Evolutionary conservation across 2,113 vertebrate genomes (phyloP), one percentile per base, ranked within the genome.

Genomic region (Tragulus kanchil): DNA sequence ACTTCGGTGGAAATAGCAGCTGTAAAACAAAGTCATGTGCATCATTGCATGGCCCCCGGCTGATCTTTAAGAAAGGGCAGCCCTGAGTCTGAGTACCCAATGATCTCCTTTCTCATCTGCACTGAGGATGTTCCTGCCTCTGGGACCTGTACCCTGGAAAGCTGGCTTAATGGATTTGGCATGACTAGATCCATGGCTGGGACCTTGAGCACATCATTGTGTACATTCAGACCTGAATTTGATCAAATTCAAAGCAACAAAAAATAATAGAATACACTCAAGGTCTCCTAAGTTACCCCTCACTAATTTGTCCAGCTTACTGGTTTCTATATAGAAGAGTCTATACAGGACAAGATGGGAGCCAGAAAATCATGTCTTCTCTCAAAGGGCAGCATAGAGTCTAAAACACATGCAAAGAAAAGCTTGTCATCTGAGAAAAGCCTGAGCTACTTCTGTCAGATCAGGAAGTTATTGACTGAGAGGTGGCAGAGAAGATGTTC

Each of bases 1-100:
- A 6, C 36, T n/a, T 31, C 78, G 90, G 54, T 56, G 69, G 71
- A 98, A 97, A 88, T 42, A 67, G 52, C 28, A 65, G n/a, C 62
- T 50, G 16, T 62, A 67, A 94, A 61, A 31, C 67, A 36, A 92
- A 93, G 59, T 19, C 45, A 45, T 3, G 4, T 36, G 26, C 26
- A 77, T 92, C 75, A 42, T 62, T 59, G 23, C 90, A 54, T 1
- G 8, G 15, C 36, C 48, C 13, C 26, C 31, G 48, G 26, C 52
- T 78, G 42, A 85, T 64, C 69, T 52, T 52, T 65, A 75, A 79
- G 31, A 28, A 50, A 75, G 10, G 11, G 1, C 54, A 71, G 19
- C 45, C 45, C 16, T 11, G 16, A 92, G 10, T 65, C 75, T 4
- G 3, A 10, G 5, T 7, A 71, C 77, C 50, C 54, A 78, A 52